These are phyloP conservation scores for Enteromius anoplus DNA, from an alignment of 2,797 vertebrate genomes.

Conservation along the genomic window DNA sequence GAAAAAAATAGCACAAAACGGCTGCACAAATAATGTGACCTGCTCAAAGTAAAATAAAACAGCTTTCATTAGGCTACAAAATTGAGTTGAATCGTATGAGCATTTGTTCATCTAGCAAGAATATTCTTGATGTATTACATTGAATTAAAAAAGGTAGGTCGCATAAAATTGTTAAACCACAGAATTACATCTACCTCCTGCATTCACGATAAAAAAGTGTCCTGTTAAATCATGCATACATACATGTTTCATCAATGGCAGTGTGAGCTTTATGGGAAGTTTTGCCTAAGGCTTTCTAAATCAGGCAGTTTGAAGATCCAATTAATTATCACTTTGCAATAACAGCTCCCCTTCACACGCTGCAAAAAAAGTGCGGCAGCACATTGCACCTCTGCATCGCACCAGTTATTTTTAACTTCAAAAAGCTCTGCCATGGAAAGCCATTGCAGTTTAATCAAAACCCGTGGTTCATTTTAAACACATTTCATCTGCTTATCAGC, in stretches of 20 bases:
- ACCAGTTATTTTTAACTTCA: conserved; percentile 56
- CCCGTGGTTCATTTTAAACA: conserved; percentile 16
- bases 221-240: conserved; percentile 1
- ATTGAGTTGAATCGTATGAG: not conserved
- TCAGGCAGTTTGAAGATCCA: conserved; percentile 44
- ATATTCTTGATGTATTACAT: not conserved
- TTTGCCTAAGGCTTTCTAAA: conserved; percentile 41
- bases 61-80: not conserved
- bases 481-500: conserved; percentile 18
- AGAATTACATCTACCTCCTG: not conserved
- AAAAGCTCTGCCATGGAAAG: conserved; percentile 26
- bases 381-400: conserved; percentile 55
- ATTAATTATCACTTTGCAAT: conserved; percentile 50
- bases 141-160: not conserved
- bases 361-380: conserved; percentile 44
- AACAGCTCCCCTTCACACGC: conserved; percentile 47
- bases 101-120: not conserved
- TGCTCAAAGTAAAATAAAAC: not conserved
- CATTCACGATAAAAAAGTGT: not conserved
- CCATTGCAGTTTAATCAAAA: conserved; percentile 38
- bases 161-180: not conserved
- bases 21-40: not conserved
- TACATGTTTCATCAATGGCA: conserved; percentile 22
- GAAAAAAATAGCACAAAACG: not conserved
- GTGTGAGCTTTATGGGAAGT: conserved; percentile 18